Evolutionary conservation across 2,888 invertebrate genomes (phyloP), one percentile per base, ranked within the genome.

Genomic region (Oscheius myriophilus): DNA sequence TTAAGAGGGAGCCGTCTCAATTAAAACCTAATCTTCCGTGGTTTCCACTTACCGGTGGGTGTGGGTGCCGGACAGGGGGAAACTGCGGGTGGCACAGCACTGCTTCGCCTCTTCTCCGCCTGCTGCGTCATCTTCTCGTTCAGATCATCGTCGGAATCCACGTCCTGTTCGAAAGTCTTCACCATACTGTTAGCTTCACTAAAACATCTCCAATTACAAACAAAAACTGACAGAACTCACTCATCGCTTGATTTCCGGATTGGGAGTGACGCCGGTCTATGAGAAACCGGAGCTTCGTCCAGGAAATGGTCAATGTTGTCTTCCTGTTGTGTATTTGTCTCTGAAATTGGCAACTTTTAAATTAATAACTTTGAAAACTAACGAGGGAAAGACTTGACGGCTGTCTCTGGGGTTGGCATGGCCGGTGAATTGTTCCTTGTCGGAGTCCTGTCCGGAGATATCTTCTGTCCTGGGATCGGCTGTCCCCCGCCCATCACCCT

Each of bases 151-250:
- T 77, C 80, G 1, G 73, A 71, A 18, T 77, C 72, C 41, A 84
- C 84, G 51, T 84, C 84, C 68, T 83, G 81, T 58, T 84, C 84
- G 54, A 72, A 82, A 46, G 69, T 78, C 58, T 74, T 74, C 16
- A 84, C 83, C 82, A 83, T 82, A 25, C 67, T 53, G 66, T 84
- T 84, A 25, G 76, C 26, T 16, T 61, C 61, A 71, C 57, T 67
- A 16, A 52, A 61, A 14, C 21, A 16, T 39, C 26, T 21, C n/a
- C 21, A 6, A 16, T 63, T 16, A 16, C 16, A 11, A 14, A 9
- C 12, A 65, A 3, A 64, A 33, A 54, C 16, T 16, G 9, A 26
- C 7, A 26, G 25, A n/a, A 64, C 71, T 46, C 33, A 71, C 71
- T 71, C 71, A 63, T 71, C 71, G 63, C 71, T 67, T 9, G 46